Percentiles rank a stretch among this genome's conserved stretches.
Evolutionary conservation across 2,113 vertebrate genomes (phyloP).

Genomic region (Bostrychus sinensis): DNA sequence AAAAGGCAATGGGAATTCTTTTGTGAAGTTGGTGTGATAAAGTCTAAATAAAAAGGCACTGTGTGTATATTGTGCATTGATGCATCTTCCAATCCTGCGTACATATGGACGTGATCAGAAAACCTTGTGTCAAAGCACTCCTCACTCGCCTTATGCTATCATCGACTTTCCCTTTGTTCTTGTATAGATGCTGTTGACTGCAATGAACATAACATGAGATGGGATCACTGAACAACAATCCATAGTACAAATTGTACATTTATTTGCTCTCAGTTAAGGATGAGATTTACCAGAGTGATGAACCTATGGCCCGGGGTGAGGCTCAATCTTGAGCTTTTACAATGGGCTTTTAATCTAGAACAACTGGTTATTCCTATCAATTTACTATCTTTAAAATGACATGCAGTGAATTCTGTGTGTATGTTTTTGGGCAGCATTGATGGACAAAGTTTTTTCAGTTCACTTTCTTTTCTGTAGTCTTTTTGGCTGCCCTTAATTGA

Average conservation of each 20-base stretch:
- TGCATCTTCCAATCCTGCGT: constrained; percentile 38
- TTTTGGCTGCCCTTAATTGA: too few species aligned
- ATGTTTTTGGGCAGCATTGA: neutral
- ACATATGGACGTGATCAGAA: constrained; percentile 51
- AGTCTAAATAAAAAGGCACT: constrained; percentile 44
- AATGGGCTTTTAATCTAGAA: too few species aligned
- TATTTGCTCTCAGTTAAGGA: constrained; percentile 15
- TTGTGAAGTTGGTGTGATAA: constrained; percentile 33
- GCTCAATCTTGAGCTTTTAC: too few species aligned
- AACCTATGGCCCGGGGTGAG: too few species aligned
- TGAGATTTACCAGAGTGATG: too few species aligned
- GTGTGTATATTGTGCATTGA: constrained; percentile 50
- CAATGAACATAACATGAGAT: constrained; percentile 30
- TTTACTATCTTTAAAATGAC: neutral
- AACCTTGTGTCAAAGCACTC: constrained; percentile 48
- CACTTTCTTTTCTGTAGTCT: too few species aligned
- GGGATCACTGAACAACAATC: constrained; percentile 41
- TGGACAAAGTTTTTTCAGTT: too few species aligned
- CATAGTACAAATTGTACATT: constrained; percentile 34
- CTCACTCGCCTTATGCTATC: constrained; percentile 34
- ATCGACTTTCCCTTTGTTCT: constrained; percentile 35
- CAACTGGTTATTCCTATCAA: neutral
- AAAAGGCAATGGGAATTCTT: constrained; percentile 47
- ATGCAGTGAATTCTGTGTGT: constrained; percentile 22
- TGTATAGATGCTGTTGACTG: constrained; percentile 34